phyloP scores from a whole-genome alignment of 2,888 invertebrate species.

The Clunio marinus region DNA sequence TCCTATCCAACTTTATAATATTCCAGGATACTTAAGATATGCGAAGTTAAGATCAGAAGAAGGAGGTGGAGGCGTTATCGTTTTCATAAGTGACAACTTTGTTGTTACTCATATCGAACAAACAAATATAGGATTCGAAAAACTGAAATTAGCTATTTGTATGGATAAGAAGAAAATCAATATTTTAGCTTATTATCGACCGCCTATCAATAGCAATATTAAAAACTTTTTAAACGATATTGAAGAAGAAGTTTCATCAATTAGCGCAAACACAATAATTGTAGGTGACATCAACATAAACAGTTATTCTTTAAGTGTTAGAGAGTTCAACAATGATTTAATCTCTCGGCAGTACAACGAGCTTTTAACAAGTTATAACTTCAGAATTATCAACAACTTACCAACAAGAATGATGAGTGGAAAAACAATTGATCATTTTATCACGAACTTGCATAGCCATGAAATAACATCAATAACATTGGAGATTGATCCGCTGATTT shows the following conservation, averaged over 20 bases:
- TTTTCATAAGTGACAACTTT: no score
- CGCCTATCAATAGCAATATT: neutral
- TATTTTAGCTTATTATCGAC: neutral
- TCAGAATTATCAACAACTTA: no score
- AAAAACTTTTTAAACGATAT: neutral
- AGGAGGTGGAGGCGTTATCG: neutral
- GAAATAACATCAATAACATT: no score
- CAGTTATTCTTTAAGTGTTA: no score
- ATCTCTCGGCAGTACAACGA: no score
- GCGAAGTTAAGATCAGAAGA: neutral
- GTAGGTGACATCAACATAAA: neutral
- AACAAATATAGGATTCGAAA: neutral
- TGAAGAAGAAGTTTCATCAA: neutral
- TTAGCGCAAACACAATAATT: neutral
- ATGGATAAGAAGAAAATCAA: neutral
- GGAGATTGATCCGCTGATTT: no score
- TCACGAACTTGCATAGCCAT: neutral
- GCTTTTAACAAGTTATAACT: no score
- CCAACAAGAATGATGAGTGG: no score
- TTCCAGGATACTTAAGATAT: neutral
- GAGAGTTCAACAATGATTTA: no score
- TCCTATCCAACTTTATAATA: neutral
- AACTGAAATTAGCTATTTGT: neutral
- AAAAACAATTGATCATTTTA: neutral
- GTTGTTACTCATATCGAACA: no score